These are phyloP conservation scores for Chloroclystis v-ata DNA, from an alignment of 2,888 invertebrate species.

Conservation along the genomic window DNA sequence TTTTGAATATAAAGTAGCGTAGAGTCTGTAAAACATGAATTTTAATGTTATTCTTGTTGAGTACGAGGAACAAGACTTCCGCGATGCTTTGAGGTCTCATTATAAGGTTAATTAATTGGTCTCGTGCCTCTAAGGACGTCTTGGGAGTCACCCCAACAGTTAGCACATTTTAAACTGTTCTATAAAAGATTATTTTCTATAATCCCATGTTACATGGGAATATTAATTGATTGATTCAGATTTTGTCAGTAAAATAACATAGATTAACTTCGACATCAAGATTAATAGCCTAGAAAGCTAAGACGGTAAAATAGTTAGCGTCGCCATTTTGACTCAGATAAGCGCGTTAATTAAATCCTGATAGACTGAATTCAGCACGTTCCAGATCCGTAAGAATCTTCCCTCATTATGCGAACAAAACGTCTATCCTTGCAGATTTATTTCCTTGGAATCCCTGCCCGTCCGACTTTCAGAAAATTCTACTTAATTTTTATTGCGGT, in stretches of 20 bases:
- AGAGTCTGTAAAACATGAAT: slow-evolving; percentile 8
- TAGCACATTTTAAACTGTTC: neutral
- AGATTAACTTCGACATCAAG: no score
- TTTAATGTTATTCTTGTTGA: slow-evolving; percentile 7
- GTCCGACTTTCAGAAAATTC: neutral
- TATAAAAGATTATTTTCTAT: neutral
- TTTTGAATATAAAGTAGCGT: slow-evolving; percentile 14
- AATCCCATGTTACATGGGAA: no score
- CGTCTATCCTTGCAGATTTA: slow-evolving; percentile 6
- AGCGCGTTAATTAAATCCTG: slow-evolving; percentile 2
- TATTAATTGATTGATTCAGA: no score
- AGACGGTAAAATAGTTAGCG: neutral
- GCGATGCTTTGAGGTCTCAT: neutral
- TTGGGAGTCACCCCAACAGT: no score
- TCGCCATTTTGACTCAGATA: neutral
- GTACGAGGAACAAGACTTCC: neutral
- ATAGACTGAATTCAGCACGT: slow-evolving; percentile 2
- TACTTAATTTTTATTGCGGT: no score
- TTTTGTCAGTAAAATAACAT: no score
- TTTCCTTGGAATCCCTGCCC: slow-evolving; percentile 12
- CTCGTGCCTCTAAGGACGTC: neutral
- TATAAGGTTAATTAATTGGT: slow-evolving; percentile 2
- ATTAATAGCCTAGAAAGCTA: no score
- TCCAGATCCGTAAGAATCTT: slow-evolving; percentile 7
- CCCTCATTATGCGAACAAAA: slow-evolving; percentile 18